Conservation (phyloP, 2,113 vertebrate genomes). For the Phylloscopus trochilus region DNA sequence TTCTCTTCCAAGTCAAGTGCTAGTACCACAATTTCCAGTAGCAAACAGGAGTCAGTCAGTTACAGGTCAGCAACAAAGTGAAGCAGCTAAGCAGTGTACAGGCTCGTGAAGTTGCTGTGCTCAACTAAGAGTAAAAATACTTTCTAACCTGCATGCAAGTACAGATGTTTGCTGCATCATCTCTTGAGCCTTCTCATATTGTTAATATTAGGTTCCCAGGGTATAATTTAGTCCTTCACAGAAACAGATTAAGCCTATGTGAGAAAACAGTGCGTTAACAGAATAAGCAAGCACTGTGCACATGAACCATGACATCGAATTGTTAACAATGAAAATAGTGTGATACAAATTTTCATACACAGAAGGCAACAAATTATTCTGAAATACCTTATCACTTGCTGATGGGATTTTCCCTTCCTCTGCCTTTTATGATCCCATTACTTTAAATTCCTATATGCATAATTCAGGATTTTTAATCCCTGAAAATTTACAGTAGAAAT, state of each 20-base stretch:
- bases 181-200: not conserved
- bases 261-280: not conserved
- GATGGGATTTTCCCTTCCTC: not conserved
- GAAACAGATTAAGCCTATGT: not conserved
- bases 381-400: not conserved
- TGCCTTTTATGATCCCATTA: not conserved
- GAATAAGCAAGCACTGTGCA: not conserved
- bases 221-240: not conserved
- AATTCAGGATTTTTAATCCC: not conserved
- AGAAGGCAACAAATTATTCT: not conserved
- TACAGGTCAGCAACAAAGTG: not conserved
- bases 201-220: not conserved
- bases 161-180: not conserved
- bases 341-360: not conserved
- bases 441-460: not conserved
- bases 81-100: not conserved
- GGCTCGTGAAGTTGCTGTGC: not conserved
- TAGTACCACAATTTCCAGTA: not conserved
- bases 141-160: not conserved
- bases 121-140: not conserved
- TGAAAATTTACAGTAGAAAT: not conserved
- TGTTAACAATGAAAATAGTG: not conserved
- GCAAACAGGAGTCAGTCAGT: not conserved
- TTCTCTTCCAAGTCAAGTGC: not conserved
- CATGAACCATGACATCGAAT: not conserved